phyloP scores from a whole-genome alignment of 2,888 invertebrate genomes.

The Crossocerus cetratus region DNA sequence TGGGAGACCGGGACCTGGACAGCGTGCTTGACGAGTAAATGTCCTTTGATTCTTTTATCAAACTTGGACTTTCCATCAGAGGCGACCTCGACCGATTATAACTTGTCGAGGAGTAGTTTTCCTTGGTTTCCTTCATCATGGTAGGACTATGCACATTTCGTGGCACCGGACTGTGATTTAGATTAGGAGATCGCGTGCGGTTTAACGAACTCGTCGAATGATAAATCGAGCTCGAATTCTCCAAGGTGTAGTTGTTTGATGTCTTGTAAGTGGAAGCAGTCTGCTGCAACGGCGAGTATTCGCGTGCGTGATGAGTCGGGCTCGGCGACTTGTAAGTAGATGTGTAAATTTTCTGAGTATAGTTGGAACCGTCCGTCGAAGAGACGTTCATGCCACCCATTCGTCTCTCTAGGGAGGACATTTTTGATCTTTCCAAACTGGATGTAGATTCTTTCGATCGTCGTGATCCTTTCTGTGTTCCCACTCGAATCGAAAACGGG shows the following conservation, averaged over 20 bases:
- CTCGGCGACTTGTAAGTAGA: slow-evolving; percentile 66
- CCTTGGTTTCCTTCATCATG: slow-evolving; percentile 69
- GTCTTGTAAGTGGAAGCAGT: slow-evolving; percentile 59
- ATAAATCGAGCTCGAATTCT: slow-evolving; percentile 58
- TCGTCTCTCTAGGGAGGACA: slow-evolving; percentile 69
- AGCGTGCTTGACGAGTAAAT: slow-evolving; percentile 66
- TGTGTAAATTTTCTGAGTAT: slow-evolving; percentile 62
- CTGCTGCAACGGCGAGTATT: slow-evolving; percentile 56
- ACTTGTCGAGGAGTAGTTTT: slow-evolving; percentile 65
- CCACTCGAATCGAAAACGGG: slow-evolving; percentile 91
- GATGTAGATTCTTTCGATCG: slow-evolving; percentile 66
- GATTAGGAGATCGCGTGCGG: slow-evolving; percentile 64
- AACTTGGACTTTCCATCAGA: slow-evolving; percentile 62
- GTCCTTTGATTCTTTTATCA: slow-evolving; percentile 70
- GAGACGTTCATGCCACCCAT: slow-evolving; percentile 68
- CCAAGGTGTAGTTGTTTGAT: slow-evolving; percentile 55
- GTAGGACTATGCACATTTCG: slow-evolving; percentile 66
- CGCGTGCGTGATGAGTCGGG: slow-evolving; percentile 59
- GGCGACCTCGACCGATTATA: slow-evolving; percentile 60
- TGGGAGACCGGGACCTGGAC: slow-evolving; percentile 65
- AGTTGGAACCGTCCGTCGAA: slow-evolving; percentile 55
- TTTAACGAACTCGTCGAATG: slow-evolving; percentile 62
- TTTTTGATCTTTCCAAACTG: slow-evolving; percentile 63
- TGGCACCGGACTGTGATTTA: slow-evolving; percentile 51
- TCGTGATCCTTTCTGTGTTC: slow-evolving; percentile 82